These are phyloP conservation scores for Tuberolachnus salignus DNA, from an alignment of 2,888 invertebrate species.

Conservation along the genomic window DNA sequence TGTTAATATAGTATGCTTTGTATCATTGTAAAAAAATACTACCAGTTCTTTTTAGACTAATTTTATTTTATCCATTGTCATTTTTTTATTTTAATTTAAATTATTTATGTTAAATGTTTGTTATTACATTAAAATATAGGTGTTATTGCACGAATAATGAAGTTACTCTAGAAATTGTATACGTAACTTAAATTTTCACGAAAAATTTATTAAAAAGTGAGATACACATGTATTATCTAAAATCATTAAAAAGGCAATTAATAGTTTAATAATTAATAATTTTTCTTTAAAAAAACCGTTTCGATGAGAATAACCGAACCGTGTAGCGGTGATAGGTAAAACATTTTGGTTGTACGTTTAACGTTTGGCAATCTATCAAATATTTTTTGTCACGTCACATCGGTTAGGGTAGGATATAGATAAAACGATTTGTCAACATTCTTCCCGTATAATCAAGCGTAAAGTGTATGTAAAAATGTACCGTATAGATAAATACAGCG, in stretches of 20 bases:
- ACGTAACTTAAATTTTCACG: neutral
- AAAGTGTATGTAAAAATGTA: conserved; percentile 44
- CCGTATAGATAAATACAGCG: conserved; percentile 1
- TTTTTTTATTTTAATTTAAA: neutral
- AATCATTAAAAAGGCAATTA: neutral
- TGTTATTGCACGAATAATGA: neutral
- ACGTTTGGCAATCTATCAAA: conserved; percentile 42
- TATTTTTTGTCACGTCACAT: conserved; percentile 29
- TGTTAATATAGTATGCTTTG: too few species aligned
- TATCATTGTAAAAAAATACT: neutral
- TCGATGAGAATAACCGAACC: conserved; percentile 7
- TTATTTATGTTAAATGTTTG: neutral
- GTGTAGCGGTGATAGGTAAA: conserved; percentile 20
- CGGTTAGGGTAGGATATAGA: neutral
- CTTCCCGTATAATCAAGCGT: conserved; percentile 25
- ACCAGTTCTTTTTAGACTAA: neutral
- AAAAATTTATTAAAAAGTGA: neutral
- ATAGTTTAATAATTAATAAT: conserved; percentile 7
- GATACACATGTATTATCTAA: neutral
- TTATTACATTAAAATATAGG: neutral
- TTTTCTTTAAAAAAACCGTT: neutral
- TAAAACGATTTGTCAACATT: conserved; percentile 44
- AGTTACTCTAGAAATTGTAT: neutral
- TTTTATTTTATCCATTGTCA: neutral
- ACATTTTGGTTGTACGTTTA: conserved; percentile 30